Base-by-base conservation (phyloP, 2,888 invertebrate genomes). In the Hyppa rectilinea region DNA sequence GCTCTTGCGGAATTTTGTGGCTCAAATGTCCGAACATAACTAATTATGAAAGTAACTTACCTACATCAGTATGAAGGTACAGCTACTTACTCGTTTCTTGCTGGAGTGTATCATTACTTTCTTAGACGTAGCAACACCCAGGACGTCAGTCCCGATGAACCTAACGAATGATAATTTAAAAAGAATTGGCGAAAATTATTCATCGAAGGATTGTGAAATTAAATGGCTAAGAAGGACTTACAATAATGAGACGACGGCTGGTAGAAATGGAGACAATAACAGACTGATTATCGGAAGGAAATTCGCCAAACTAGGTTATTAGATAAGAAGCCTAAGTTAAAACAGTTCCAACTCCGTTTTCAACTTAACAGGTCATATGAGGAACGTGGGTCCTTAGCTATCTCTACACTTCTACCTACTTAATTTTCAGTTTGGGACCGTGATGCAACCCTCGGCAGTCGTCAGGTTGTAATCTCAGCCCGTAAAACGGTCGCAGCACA, bases 401-500 rank as follows among this genome's bases (percentile, higher is more conserved):
- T 59, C 58, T 62, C 38, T 47, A 55, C 62, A 58, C 56, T 79
- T 59, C 45, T 47, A 64, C 52, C 53, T 61, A 71, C 60, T 53
- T 64, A 49, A 67, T 68, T 80, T 68, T 68, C 80, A 68, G 61
- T 71, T 75, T 68, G 76, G 64, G 56, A 71, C 71, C 58, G 64
- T 69, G 67, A 69, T 73, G 77, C 68, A 81, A 56, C 73, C 77
- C 69, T 38, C 45, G 23, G 64, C 64, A 71, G 63, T 77, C 66
- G 64, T 80, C 69, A 80, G 69, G 60, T 66, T 53, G 63, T 80
- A 73, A 81, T 80, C 77, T 58, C 59, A 62, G 56, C 58, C 47
- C 61, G 73, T 65, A 78, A 81, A 70, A 81, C 56, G 66, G 68
- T 80, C 68, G 66, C 55, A 69, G 72, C 69, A 80, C 77, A 81